Evolutionary conservation across 2,888 invertebrate species (phyloP).

Genomic region (Drosophila sordidula): DNA sequence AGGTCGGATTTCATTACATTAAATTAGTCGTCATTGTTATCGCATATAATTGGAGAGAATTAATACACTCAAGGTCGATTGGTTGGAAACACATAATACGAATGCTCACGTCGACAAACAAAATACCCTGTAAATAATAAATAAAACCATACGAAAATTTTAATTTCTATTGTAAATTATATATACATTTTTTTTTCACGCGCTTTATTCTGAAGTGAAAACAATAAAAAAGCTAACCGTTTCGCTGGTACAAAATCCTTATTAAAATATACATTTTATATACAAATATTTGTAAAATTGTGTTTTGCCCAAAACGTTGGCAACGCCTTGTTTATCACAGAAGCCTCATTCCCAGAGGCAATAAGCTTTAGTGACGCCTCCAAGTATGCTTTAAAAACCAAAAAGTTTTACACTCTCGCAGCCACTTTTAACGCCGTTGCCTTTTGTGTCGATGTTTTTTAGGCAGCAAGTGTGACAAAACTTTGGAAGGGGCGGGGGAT

Average conservation of each 20-base stretch:
- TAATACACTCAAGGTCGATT: too few relatives aligned
- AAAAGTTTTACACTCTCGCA: conserved; percentile 46
- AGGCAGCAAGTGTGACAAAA: conserved; percentile 49
- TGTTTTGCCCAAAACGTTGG: neutral
- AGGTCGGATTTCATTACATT: neutral
- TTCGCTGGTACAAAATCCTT: too few relatives aligned
- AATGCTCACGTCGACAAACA: too few relatives aligned
- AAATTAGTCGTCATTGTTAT: neutral
- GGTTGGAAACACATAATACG: too few relatives aligned
- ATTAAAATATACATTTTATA: neutral
- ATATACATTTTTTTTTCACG: too few relatives aligned
- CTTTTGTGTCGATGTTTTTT: conserved; percentile 41
- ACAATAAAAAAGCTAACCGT: too few relatives aligned
- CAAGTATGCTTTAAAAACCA: conserved; percentile 35
- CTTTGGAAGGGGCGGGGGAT: conserved; percentile 11
- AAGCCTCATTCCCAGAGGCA: conserved; percentile 18
- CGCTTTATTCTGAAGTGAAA: too few relatives aligned
- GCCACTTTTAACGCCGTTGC: conserved; percentile 38
- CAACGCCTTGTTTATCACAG: conserved; percentile 1
- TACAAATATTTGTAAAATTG: conserved; percentile 1
- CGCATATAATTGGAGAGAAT: too few relatives aligned
- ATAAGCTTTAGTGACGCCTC: conserved; percentile 43
- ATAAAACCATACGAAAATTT: too few relatives aligned
- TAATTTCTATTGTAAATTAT: too few relatives aligned
- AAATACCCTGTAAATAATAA: too few relatives aligned